Percentiles rank a stretch among this genome's conserved stretches.
Conservation (phyloP, 1,140 invertebrate genomes). For the Hetaerina americana region DNA sequence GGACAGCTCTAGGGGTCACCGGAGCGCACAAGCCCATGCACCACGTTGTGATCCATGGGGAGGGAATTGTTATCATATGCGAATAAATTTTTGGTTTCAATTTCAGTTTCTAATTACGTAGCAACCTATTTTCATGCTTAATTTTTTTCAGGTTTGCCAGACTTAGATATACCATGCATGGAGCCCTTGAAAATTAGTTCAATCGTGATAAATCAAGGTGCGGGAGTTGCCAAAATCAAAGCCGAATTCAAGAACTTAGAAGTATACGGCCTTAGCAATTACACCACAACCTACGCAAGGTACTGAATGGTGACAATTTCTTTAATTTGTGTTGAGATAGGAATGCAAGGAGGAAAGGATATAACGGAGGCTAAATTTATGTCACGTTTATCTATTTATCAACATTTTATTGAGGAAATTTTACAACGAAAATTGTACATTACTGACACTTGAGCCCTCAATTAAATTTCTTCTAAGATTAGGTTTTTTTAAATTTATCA, state of each 20-base stretch:
- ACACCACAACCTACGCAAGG: conserved; percentile 18
- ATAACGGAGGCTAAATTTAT: too few species aligned
- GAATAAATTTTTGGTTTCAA: not conserved
- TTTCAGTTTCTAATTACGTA: not conserved
- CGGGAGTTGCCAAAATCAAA: conserved; percentile 18
- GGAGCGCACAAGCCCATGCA: too few species aligned
- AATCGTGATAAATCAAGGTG: conserved; percentile 19
- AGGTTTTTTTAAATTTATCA: not conserved
- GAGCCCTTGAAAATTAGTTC: conserved; percentile 19
- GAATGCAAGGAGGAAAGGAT: too few species aligned
- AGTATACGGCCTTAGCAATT: conserved; percentile 18
- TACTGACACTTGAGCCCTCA: not conserved
- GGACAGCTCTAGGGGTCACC: too few species aligned
- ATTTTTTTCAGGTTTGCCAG: conserved; percentile 12
- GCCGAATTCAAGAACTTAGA: conserved; percentile 20
- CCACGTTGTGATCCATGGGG: not conserved
- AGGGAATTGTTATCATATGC: not conserved
- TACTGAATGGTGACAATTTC: conserved; percentile 12
- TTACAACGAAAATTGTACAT: too few species aligned
- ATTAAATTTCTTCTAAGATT: not conserved
- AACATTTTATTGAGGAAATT: too few species aligned
- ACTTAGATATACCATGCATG: conserved; percentile 16
- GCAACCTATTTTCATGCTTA: not conserved
- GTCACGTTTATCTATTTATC: too few species aligned
- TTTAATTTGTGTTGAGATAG: not conserved